phyloP scores from a whole-genome alignment of 2,888 invertebrate genomes.

The Toxonevra muliebris region DNA sequence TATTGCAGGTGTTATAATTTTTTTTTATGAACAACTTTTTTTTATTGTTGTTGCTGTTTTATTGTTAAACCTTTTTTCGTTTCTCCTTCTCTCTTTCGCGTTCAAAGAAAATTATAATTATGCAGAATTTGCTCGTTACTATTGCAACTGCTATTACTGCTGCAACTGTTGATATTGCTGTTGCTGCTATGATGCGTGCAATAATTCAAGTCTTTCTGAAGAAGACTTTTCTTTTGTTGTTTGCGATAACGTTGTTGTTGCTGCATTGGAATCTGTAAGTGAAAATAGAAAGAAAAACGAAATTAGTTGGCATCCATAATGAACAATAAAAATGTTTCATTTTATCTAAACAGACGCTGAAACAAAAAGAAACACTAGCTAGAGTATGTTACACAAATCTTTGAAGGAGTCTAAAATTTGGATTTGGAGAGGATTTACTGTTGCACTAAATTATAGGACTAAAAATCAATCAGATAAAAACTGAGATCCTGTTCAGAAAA shows the following conservation, averaged over 20 bases:
- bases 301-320: too few relatives aligned
- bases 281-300: conserved; percentile 27
- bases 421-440: too few relatives aligned
- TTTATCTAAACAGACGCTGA: too few relatives aligned
- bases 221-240: conserved; percentile 57
- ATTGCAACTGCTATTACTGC: too few relatives aligned
- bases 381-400: too few relatives aligned
- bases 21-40: conserved; percentile 32
- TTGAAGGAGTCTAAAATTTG: too few relatives aligned
- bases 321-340: too few relatives aligned
- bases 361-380: too few relatives aligned
- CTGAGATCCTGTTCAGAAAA: too few relatives aligned
- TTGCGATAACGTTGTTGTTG: conserved; percentile 51
- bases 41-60: conserved; percentile 7
- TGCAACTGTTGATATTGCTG: conserved; percentile 33
- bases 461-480: too few relatives aligned
- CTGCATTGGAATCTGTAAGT: conserved; percentile 45
- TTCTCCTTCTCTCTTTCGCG: conserved; percentile 12
- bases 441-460: too few relatives aligned
- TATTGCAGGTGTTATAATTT: conserved; percentile 27
- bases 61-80: background rate
- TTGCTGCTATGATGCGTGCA: conserved; percentile 46
- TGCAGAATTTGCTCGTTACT: conserved; percentile 36
- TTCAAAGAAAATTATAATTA: conserved; percentile 29
- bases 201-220: conserved; percentile 61